Evolutionary conservation across 2,113 vertebrate species (phyloP), one percentile per base, ranked within the genome.

Genomic region (Lophochroa leadbeateri): DNA sequence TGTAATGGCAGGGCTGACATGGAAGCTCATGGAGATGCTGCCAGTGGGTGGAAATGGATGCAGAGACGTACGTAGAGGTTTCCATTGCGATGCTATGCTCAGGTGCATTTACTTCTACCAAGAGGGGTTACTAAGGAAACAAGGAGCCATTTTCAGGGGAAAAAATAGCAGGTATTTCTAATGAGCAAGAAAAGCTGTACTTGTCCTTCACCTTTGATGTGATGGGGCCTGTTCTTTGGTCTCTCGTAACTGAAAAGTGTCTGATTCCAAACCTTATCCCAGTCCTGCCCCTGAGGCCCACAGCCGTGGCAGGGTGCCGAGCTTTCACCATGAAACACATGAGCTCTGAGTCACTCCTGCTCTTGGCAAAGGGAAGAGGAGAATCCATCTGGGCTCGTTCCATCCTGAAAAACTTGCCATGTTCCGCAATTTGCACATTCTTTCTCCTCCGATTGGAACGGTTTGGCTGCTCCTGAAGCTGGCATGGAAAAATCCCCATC

Each of bases 121-220:
- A 63, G 85, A 95, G 29, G 49, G 33, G 94, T 94, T 94, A 86
- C 96, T 96, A 96, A 86, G 95, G 88, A 94, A 97, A 97, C 91
- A 25, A 35, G 61, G 74, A 93, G 63, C 60, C 1, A 24, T 68
- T 75, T 94, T 85, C 76, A 71, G 44, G 63, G n/a, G 15, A 43
- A 67, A 69, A 41, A 31, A 58, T 35, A 58, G 23, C 29, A 50
- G 92, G 4, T 4, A 0, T 64, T 82, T 78, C 37, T 60, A 68
- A 47, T 1, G 17, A 92, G 72, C 69, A 37, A 31, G 17, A 9
- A 84, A 72, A 5, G 5, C 68, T 11, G 0, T 2, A 0, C 28
- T 37, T 6, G 20, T 68, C 65, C 81, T 60, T 55, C 68, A 21
- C 6, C 68, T 55, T 23, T 9, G 21, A 5, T 5, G n/a, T 18